Conservation (phyloP, 2,888 invertebrate genomes). For the Chaetoderma sp. region DNA sequence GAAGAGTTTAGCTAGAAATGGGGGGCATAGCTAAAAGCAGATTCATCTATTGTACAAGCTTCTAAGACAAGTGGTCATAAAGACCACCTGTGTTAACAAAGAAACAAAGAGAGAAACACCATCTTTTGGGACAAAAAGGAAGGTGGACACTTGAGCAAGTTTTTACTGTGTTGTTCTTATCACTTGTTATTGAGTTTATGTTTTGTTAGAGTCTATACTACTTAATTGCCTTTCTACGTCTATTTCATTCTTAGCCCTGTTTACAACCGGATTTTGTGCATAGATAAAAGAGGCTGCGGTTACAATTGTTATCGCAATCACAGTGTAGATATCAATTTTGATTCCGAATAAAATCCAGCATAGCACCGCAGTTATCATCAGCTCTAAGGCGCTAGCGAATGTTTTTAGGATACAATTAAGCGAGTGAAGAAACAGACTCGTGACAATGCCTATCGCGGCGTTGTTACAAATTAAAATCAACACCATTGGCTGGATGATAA, state of each 20-base stretch:
- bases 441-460: conserved; percentile 91
- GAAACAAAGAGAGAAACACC: no score
- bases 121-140: no score
- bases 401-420: conserved; percentile 95
- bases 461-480: conserved; percentile 88
- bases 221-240: no score
- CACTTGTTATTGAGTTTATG: no score
- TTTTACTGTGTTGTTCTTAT: no score
- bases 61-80: no score
- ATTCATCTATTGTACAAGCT: no score
- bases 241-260: conserved; percentile 46
- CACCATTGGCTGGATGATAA: conserved; percentile 75
- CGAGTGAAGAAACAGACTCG: conserved; percentile 91
- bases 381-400: conserved; percentile 92
- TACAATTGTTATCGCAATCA: conserved; percentile 85
- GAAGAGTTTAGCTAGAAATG: no score
- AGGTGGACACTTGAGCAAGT: no score
- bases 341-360: conserved; percentile 87
- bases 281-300: conserved; percentile 87
- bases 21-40: no score
- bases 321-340: conserved; percentile 84
- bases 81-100: no score
- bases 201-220: no score
- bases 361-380: conserved; percentile 89
- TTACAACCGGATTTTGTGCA: conserved; percentile 86